phyloP scores from a whole-genome alignment of 2,113 vertebrate genomes.

The Spheniscus mendiculus region DNA sequence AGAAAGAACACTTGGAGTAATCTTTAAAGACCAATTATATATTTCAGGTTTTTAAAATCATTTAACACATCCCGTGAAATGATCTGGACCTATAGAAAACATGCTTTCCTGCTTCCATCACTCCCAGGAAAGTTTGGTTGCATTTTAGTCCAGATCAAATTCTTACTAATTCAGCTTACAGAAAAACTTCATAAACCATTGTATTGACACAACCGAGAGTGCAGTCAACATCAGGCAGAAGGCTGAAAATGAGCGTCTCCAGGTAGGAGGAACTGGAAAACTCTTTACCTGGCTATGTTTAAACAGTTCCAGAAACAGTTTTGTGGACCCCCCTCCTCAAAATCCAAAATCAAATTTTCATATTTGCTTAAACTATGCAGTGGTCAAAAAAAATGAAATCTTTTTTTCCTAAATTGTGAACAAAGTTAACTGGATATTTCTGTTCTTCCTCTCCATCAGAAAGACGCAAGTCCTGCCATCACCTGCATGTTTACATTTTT shows the following conservation, averaged over 20 bases:
- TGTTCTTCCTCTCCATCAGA: not conserved
- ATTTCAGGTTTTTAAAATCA: not conserved
- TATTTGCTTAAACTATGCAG: not conserved
- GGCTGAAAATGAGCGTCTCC: not conserved
- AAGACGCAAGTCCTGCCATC: not conserved
- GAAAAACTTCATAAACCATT: not conserved
- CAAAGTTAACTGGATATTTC: not conserved
- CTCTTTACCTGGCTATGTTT: not conserved
- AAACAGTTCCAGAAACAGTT: not conserved
- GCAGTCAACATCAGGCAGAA: not conserved
- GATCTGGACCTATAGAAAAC: not conserved
- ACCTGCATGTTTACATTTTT: not conserved
- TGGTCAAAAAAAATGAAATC: not conserved
- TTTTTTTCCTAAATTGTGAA: not conserved
- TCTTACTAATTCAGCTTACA: not conserved
- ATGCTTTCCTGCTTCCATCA: not conserved
- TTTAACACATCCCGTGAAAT: not conserved
- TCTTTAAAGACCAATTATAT: not conserved
- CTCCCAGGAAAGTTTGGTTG: not conserved
- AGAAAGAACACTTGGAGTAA: not conserved
- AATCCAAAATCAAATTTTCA: not conserved
- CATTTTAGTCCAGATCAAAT: not conserved
- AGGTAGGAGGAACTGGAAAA: not conserved
- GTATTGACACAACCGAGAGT: not conserved
- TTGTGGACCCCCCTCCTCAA: not conserved